Base-by-base conservation (phyloP, 2,888 invertebrate species). In the Chrysodeixis includens region DNA sequence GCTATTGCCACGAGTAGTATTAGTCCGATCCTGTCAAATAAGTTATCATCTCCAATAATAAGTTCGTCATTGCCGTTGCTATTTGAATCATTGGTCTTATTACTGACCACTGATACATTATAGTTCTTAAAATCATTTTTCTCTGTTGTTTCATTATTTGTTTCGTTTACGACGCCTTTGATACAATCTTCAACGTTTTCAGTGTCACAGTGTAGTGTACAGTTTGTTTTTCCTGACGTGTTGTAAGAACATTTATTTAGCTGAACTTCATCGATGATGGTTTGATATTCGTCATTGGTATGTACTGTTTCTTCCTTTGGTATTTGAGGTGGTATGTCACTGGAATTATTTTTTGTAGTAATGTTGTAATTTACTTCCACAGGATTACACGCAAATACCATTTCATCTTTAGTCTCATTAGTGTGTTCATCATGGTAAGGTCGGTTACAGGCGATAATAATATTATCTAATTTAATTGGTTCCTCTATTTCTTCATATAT, bases 391-490 rank as follows among this genome's bases (percentile, higher is more conserved):
- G 59, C 49, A 52, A 77, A 20, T 14, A 49, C 18, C 44, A 51
- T 53, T 26, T 49, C 30, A 18, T n/a, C 44, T 10, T 9, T 30
- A 32, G 26, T 49, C 54, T 8, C 40, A 7, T 56, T 20, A 3
- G 8, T 49, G 5, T 10, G 53, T 9, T 9, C 8, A 30, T 52
- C 8, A 46, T 5, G 3, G 14, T 62, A 35, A 10, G 22, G n/a
- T 44, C 22, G 40, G 40, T 26, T 16, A 51, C 76, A 77, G 16
- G 56, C 51, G 49, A 77, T 30, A 18, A 71, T 46, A 8, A 56
- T 35, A 35, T 14, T 57, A 26, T 46, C 49, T 30, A 51, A 54
- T 1, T 35, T 8, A 32, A 5, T 32, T 9, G 0, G 8, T 1
- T 57, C 44, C 14, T 54, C 49, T 0, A 2, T 2, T 10, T 8